A percentile compares a stretch with the other conserved stretches of the same genome.
These are phyloP conservation scores for Mus minutoides DNA, from an alignment of 2,797 vertebrate genomes.

Conservation along the genomic window DNA sequence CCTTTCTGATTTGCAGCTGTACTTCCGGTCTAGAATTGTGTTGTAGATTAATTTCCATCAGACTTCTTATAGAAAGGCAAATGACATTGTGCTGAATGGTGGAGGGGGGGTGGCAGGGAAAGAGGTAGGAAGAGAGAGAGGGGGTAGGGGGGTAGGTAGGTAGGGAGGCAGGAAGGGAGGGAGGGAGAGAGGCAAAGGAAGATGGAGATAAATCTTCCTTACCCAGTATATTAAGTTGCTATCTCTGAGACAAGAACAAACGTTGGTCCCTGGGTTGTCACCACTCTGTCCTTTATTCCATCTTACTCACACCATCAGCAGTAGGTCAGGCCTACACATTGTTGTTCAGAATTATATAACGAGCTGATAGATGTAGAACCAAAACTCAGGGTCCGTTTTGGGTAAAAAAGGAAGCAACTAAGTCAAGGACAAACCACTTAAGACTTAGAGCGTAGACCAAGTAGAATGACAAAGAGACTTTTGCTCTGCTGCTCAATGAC, in stretches of 20 bases:
- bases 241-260: constrained; percentile 44
- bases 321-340: neutral
- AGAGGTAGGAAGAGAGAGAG: neutral
- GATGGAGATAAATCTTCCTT: neutral
- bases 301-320: constrained; percentile 43
- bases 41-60: constrained; percentile 53
- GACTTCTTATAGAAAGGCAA: constrained; percentile 60
- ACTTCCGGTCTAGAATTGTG: constrained; percentile 49
- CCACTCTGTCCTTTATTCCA: neutral
- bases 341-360: neutral
- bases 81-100: neutral
- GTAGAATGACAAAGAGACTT: neutral
- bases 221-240: neutral
- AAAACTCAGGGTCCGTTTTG: neutral
- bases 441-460: neutral
- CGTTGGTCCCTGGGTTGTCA: neutral
- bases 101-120: neutral
- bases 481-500: neutral
- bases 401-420: neutral
- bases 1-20: constrained; percentile 9
- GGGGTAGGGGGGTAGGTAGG: neutral
- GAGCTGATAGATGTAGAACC: neutral
- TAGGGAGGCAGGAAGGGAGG: neutral
- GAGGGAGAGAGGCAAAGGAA: too few species aligned
- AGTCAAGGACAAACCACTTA: neutral